Evolutionary conservation across 2,888 invertebrate species (phyloP).

Genomic region (Cheilosia grossa): DNA sequence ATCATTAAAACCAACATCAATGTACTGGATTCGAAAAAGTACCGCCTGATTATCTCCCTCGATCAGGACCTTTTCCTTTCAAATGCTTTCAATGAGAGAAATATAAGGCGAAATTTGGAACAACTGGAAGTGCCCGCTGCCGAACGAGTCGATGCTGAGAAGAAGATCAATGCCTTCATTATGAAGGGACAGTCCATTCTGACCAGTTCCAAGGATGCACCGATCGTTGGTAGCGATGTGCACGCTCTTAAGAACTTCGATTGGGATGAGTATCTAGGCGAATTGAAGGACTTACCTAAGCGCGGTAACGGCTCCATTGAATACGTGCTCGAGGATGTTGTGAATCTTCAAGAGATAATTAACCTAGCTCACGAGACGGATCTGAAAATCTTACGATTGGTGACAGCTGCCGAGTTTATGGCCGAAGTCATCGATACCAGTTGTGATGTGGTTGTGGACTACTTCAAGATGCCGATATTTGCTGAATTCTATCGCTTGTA

Average conservation of each 20-base stretch:
- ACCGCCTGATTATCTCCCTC: conserved; percentile 44
- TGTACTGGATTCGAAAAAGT: conserved; percentile 45
- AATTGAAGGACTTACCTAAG: conserved; percentile 56
- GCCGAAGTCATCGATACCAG: conserved; percentile 56
- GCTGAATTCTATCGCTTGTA: conserved; percentile 65
- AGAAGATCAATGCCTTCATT: conserved; percentile 54
- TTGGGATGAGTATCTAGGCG: conserved; percentile 61
- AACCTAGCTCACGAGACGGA: conserved; percentile 60
- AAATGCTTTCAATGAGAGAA: conserved; percentile 43
- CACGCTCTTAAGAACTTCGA: conserved; percentile 60
- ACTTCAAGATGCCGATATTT: conserved; percentile 61
- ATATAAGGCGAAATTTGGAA: conserved; percentile 39
- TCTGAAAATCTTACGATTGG: conserved; percentile 34
- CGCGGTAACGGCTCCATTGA: conserved; percentile 42
- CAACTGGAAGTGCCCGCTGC: conserved; percentile 37
- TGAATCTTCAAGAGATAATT: conserved; percentile 62
- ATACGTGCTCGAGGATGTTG: conserved; percentile 58
- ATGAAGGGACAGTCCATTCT: conserved; percentile 55
- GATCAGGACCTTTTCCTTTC: conserved; percentile 62
- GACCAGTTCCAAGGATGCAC: conserved; percentile 33
- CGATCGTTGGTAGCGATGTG: conserved; percentile 37
- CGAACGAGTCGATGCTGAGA: conserved; percentile 43
- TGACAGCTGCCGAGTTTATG: conserved; percentile 63
- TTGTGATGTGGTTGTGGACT: conserved; percentile 62
- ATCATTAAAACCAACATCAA: conserved; percentile 58